Percentiles rank a stretch among this genome's conserved stretches.
These are phyloP conservation scores for Charadrius vociferus DNA, from an alignment of 2,113 vertebrate genomes.

Conservation along the genomic window DNA sequence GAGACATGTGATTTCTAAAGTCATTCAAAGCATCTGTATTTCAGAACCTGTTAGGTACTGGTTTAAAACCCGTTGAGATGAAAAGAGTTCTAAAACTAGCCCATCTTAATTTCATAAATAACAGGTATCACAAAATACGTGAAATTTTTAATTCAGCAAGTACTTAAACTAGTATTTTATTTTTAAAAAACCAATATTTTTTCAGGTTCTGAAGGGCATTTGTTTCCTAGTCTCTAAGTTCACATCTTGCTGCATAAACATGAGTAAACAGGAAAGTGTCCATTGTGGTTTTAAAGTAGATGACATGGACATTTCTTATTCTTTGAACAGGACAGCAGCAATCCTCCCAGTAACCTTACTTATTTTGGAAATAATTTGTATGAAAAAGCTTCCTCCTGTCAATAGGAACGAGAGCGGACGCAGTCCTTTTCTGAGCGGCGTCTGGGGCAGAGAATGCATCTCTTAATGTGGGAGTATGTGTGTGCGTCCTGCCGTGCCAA, in stretches of 20 bases:
- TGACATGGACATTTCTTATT: neutral
- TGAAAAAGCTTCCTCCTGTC: neutral
- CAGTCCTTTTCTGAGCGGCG: no score
- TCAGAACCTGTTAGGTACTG: neutral
- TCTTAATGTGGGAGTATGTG: neutral
- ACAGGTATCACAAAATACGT: neutral
- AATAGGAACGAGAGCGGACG: accelerated
- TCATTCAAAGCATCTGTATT: neutral
- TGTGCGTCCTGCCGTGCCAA: neutral
- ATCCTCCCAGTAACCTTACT: neutral
- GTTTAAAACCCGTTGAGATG: neutral
- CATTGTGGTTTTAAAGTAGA: neutral
- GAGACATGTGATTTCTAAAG: neutral
- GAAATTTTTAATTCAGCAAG: neutral
- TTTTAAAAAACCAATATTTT: neutral
- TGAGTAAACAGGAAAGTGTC: neutral
- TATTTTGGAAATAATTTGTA: neutral
- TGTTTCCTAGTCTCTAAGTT: neutral
- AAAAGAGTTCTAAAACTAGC: neutral
- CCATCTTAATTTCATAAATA: neutral
- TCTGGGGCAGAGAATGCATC: neutral
- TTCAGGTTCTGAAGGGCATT: neutral
- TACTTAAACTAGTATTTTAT: neutral
- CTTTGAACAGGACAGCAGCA: neutral
- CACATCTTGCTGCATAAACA: neutral